Conservation (phyloP, 2,888 invertebrate species). For the Plemyria rubiginata region DNA sequence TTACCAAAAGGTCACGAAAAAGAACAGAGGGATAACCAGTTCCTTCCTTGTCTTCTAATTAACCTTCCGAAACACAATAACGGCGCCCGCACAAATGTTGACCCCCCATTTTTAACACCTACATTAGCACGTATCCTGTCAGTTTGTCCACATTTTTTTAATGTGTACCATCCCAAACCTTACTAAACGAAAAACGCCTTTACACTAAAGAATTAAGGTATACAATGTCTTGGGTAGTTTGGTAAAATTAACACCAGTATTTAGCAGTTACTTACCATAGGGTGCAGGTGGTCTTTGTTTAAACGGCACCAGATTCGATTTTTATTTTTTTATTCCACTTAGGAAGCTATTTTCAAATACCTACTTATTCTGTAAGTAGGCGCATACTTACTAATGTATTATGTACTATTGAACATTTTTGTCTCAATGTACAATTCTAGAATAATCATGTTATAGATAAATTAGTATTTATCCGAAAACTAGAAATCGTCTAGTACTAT, state of each 20-base stretch:
- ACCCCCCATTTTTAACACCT: constrained; percentile 62
- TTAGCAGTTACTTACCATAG: constrained; percentile 72
- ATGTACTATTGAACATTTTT: too few relatives aligned
- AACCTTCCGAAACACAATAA: constrained; percentile 40
- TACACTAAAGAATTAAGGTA: constrained; percentile 9
- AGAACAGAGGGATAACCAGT: constrained; percentile 1
- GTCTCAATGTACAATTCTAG: too few relatives aligned
- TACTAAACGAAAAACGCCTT: constrained; percentile 6
- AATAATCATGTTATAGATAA: neutral
- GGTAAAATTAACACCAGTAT: constrained; percentile 72
- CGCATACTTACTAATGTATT: too few relatives aligned
- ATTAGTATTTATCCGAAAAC: neutral
- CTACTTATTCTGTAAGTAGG: too few relatives aligned
- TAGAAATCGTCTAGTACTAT: constrained; percentile 3
- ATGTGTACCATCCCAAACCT: constrained; percentile 30
- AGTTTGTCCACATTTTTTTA: constrained; percentile 35
- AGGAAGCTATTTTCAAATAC: constrained; percentile 47
- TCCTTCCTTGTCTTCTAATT: constrained; percentile 18
- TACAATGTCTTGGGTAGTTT: constrained; percentile 47
- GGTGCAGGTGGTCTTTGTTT: constrained; percentile 83
- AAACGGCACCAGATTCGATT: constrained; percentile 53
- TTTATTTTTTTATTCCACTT: constrained; percentile 44
- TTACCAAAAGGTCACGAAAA: constrained; percentile 1
- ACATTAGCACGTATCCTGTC: constrained; percentile 59
- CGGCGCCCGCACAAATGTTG: constrained; percentile 59